Evolutionary conservation across 2,797 vertebrate genomes (phyloP), one percentile per base, ranked within the genome.

Genomic region (Emydoidea blandingii): DNA sequence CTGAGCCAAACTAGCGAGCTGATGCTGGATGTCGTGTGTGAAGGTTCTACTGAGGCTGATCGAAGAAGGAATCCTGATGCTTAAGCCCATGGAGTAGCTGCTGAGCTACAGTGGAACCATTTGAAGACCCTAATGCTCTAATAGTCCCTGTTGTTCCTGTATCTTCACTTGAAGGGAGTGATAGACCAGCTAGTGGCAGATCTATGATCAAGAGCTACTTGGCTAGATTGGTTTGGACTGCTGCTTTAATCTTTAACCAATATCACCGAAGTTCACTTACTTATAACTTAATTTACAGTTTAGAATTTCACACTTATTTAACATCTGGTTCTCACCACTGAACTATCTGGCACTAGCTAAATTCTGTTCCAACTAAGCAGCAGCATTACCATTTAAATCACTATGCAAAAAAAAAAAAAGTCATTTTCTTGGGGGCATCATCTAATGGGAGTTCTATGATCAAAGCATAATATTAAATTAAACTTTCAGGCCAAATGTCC

Each of bases 231-330:
- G 74, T 27, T 47, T 29, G 25, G 25, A 47, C 21, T 12, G 25
- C 23, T 76, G 41, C 68, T 74, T n/a, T 21, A 25, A 49, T 49
- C 27, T 49, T 49, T 78, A 78, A 47, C 27, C 44, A 29, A 49
- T 27, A 49, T 78, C 44, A 82, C 81, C 85, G 95, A 92, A 47
- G 74, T 25, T 94, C 12, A 68, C 85, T 90, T 91, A 83, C 25
- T 25, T 97, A 96, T 96, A 97, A 97, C 50, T 96, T 96, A 95
- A 96, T 94, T 97, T 95, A 95, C 81, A 47, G 83, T 93, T 72
- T 59, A 97, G 85, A 95, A 96, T 95, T 95, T 97, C 95, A 94
- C 93, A 95, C 94, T 95, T 97, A 93, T 97, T 97, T 97, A 97
- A 96, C 95, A 97, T 95, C 94, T 97, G 44, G 95, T 96, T 97